Evolutionary conservation across 2,113 vertebrate species (phyloP).

Genomic region (Prunella himalayana): DNA sequence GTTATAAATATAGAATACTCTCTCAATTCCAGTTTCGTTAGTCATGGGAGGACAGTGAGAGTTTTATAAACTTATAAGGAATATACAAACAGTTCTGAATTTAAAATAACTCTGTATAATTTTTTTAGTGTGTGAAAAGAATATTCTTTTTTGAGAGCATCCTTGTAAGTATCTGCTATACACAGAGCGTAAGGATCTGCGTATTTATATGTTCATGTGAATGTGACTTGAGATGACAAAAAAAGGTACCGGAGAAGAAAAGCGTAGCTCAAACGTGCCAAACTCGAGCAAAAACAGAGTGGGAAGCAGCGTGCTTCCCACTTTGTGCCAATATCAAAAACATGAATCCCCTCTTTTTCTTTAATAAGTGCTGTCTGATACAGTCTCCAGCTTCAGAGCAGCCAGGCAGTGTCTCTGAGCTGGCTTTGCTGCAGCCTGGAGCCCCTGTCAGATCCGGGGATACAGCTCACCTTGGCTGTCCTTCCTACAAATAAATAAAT

Average conservation of each 20-base stretch:
- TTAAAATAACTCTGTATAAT: constrained; percentile 75
- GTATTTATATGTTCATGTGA: constrained; percentile 31
- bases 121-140: constrained; percentile 74
- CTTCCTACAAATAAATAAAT: constrained; percentile 48
- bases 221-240: constrained; percentile 37
- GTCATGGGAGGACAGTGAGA: constrained; percentile 81
- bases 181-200: constrained; percentile 29
- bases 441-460: background rate
- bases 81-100: constrained; percentile 80
- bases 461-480: constrained; percentile 35
- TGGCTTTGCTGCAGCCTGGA: background rate
- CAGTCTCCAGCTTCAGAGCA: background rate
- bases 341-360: background rate
- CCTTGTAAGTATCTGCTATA: constrained; percentile 61
- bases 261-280: background rate
- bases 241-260: constrained; percentile 25
- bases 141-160: constrained; percentile 62
- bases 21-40: constrained; percentile 83
- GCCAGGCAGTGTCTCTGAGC: background rate
- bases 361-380: background rate
- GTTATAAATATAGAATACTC: constrained; percentile 91
- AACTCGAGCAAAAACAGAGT: constrained; percentile 18
- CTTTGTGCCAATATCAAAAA: background rate
- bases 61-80: constrained; percentile 89
- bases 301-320: background rate